Evolutionary conservation across 2,113 vertebrate species (phyloP).

Genomic region (Ailurus styani): DNA sequence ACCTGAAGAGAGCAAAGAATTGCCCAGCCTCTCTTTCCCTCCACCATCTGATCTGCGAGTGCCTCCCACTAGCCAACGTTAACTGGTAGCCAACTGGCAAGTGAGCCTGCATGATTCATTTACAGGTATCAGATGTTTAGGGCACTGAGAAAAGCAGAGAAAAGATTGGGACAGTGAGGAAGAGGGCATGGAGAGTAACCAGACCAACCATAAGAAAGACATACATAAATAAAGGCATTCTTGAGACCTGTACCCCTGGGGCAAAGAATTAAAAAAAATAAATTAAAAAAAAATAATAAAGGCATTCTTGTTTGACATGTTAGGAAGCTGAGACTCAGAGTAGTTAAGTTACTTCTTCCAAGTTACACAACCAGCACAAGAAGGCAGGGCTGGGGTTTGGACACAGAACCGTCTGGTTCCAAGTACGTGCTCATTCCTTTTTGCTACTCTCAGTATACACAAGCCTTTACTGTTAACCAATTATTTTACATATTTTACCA

Average conservation of each 20-base stretch:
- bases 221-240: background rate
- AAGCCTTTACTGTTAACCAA: background rate
- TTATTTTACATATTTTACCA: background rate
- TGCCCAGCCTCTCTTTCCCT: background rate
- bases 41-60: background rate
- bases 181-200: background rate
- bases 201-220: background rate
- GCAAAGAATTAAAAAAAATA: no score
- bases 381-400: background rate
- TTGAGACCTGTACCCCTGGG: no score
- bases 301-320: background rate
- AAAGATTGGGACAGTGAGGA: background rate
- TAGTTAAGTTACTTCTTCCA: background rate
- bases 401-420: background rate
- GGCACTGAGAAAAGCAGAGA: background rate
- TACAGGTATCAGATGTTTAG: background rate
- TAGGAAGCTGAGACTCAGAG: background rate
- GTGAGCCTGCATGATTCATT: background rate
- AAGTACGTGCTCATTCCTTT: background rate
- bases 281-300: no score
- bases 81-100: background rate
- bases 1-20: background rate
- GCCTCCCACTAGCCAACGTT: background rate
- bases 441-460: fast-evolving
- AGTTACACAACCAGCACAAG: background rate